Base-by-base conservation (phyloP, 2,113 vertebrate genomes). In the Herpetotheres cachinnans region DNA sequence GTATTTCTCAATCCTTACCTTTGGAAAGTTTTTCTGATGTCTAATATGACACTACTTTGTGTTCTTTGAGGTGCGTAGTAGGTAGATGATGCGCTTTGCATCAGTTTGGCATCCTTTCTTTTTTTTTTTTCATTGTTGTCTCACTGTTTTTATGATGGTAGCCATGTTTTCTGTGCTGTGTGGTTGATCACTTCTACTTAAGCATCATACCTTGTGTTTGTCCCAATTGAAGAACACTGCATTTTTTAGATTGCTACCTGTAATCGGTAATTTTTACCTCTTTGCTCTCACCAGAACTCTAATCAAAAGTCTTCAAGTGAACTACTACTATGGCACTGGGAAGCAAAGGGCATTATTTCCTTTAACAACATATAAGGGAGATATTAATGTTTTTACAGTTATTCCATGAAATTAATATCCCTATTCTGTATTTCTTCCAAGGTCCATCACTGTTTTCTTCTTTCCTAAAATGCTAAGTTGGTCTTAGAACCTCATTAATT, bases 181-280 rank as follows among this genome's bases (percentile, higher is more conserved):
- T 46, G 26, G 9, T 20, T n/a, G 38, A 29, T 67, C 1, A 25
- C 59, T 93, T 89, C 27, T 89, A 38, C 19, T 58, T 59, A 44
- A 21, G 11, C 32, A 19, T 62, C 30, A 32, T 40, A 50, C 5
- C 11, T 61, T 32, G 22, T 55, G 26, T 56, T 65, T 90, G 18
- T 58, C 44, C 16, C 27, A 54, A 0, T 4, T 55, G 49, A 82
- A 90, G 40, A 61, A 61, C 24, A 32, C 29, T 0, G 0, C 26
- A 10, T 4, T 62, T 77, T 80, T 36, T 46, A 26, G 12, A 24
- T 81, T 4, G 2, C 50, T 36, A 8, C 11, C 30, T 76, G n/a
- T 14, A 86, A 0, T 30, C 3, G 5, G 27, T 36, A 63, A n/a
- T 55, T 89, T 61, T 76, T 58, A 36, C 29, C 6, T 80, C 12